Base-by-base conservation (phyloP, 92 coral and sea anemone species). In the Palythoa grandiflora region DNA sequence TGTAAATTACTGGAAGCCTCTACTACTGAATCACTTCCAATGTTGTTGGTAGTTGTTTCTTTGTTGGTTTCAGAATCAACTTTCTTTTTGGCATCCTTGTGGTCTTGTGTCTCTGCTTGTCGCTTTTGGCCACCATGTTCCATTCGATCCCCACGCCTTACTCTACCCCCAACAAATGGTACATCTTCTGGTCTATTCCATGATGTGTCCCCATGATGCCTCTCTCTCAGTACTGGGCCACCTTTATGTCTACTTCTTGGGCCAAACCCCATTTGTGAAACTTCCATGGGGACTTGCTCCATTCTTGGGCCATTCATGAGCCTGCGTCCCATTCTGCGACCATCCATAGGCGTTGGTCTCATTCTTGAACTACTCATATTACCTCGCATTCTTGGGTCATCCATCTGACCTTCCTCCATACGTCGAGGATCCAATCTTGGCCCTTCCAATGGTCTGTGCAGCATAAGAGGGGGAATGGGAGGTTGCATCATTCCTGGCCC, bases 321-420 rank as follows among this genome's bases (percentile, higher is more conserved):
- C 73, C 85, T 35, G 9, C 74, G 59, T 10, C 85, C 75, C 12
- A 9, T 19, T 61, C 85, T n/a, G 11, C 4, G 74, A 17, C 73
- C 72, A 19, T 80, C 73, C 75, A 40, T 63, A 38, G 17, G 38
- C 5, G 52, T 40, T 65, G 72, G 53, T 16, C 38, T 66, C 71
- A 57, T 60, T 15, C 71, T 60, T 38, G 55, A 48, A 37, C 54
- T 54, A 15, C 38, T 16, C 73, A 79, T 47, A 44, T 20, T 36
- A 5, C 74, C 60, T 48, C 55, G 60, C 48, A 20, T 65, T 81
- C 75, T 63, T 2, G 19, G 37, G 10, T 51, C n/a, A 63, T 80
- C 10, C 59, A 80, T 65, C 50, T 39, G 73, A 15, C 39, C 40
- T 52, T 57, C 6, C 13, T 8, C 17, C 10, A 17, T 1, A 35